A percentile compares a stretch with the other conserved stretches of the same genome.
phyloP scores from a whole-genome alignment of 2,113 vertebrate species.

The human region DNA sequence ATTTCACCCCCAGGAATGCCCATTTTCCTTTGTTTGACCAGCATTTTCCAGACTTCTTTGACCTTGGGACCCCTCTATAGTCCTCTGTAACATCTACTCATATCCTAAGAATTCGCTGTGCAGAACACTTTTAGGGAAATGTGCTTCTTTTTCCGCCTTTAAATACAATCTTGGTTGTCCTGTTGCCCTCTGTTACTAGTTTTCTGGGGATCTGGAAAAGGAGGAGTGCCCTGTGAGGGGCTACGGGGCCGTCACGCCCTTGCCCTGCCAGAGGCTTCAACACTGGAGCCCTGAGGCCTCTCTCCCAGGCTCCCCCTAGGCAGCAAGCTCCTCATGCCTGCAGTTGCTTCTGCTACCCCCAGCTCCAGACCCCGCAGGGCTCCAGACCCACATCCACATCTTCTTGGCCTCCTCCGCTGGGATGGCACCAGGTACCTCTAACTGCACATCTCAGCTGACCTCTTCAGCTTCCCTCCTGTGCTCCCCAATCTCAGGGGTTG shows the following conservation, averaged over 20 bases:
- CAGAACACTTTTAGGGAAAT: not conserved
- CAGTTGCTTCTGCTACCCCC: not conserved
- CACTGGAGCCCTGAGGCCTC: not conserved
- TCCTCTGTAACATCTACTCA: not conserved
- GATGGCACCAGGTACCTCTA: not conserved
- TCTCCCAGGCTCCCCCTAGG: not conserved
- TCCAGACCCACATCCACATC: not conserved
- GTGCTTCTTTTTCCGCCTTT: not conserved
- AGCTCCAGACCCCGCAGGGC: not conserved
- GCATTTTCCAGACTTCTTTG: not conserved
- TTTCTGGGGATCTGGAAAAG: not conserved
- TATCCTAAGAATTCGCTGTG: not conserved
- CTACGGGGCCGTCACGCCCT: not conserved
- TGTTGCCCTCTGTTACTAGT: not conserved
- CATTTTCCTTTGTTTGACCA: not conserved
- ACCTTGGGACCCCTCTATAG: not conserved
- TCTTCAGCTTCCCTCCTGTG: not conserved
- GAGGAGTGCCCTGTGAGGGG: not conserved
- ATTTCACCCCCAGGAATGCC: not conserved
- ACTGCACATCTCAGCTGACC: accelerated
- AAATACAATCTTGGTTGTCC: conserved; percentile 15
- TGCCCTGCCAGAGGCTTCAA: not conserved
- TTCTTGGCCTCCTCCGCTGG: not conserved
- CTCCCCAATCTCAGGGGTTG: not conserved
- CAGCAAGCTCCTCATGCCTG: accelerated